Conservation (phyloP, 2,888 invertebrate species). For the Electrophaes corylata region DNA sequence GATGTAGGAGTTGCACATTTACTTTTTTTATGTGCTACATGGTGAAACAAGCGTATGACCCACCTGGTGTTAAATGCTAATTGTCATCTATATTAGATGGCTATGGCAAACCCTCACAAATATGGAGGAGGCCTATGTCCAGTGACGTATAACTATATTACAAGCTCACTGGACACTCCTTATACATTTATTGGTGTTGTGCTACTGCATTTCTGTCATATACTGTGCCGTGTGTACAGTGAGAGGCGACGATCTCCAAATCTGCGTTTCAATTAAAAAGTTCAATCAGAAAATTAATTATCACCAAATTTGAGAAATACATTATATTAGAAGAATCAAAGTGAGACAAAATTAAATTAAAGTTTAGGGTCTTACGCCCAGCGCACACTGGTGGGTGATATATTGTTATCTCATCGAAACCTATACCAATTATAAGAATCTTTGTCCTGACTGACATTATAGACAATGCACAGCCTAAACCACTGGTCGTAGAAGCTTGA, state of each 20-base stretch:
- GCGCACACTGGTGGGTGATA: background rate
- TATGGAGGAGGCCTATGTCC: too few relatives aligned
- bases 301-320: background rate
- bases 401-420: background rate
- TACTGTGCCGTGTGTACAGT: conserved; percentile 6
- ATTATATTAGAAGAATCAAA: background rate
- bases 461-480: too few relatives aligned
- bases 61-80: too few relatives aligned
- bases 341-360: background rate
- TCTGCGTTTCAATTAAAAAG: conserved; percentile 42
- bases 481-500: too few relatives aligned
- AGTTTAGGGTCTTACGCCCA: background rate
- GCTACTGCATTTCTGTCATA: conserved; percentile 1
- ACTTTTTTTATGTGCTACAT: too few relatives aligned
- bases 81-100: too few relatives aligned
- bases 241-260: conserved; percentile 6
- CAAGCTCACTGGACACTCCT: background rate
- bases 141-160: too few relatives aligned
- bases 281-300: conserved; percentile 46
- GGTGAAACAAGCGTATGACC: too few relatives aligned
- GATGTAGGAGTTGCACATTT: too few relatives aligned
- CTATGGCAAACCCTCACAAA: too few relatives aligned
- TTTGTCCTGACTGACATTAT: too few relatives aligned
- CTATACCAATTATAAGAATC: too few relatives aligned
- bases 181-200: background rate